A percentile compares a stretch with the other conserved stretches of the same genome.
phyloP scores from a whole-genome alignment of 2,888 invertebrate genomes.

The Scelioninae gen. 2 region DNA sequence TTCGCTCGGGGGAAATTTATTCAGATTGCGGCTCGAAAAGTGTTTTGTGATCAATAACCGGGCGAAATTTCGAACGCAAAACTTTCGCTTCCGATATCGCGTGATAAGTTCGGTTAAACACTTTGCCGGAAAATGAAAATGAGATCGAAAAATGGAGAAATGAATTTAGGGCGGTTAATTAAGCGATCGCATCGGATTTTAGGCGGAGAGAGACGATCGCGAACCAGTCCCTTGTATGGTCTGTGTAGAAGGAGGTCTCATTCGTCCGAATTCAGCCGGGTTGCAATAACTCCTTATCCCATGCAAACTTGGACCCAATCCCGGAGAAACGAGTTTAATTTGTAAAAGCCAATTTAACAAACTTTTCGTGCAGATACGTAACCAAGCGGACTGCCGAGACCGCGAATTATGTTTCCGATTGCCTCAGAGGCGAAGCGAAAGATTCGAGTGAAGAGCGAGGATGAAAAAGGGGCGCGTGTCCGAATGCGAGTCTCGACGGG shows the following conservation, averaged over 20 bases:
- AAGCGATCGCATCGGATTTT: slow-evolving; percentile 32
- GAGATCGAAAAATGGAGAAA: slow-evolving; percentile 13
- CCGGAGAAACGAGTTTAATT: slow-evolving; percentile 69
- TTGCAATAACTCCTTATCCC: slow-evolving; percentile 45
- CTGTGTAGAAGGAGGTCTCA: slow-evolving; percentile 45
- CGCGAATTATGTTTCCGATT: slow-evolving; percentile 60
- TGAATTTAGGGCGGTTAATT: slow-evolving; percentile 37
- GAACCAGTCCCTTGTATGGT: slow-evolving; percentile 24
- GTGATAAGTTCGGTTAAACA: slow-evolving; percentile 28
- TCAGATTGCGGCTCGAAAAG: slow-evolving; percentile 17
- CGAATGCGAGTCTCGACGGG: slow-evolving; percentile 29
- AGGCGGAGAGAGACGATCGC: slow-evolving; percentile 12
- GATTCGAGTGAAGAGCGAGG: slow-evolving; percentile 29
- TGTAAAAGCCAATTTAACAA: slow-evolving; percentile 73
- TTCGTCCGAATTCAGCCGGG: slow-evolving; percentile 35
- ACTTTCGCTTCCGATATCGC: slow-evolving; percentile 22
- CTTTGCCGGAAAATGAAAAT: slow-evolving; percentile 8
- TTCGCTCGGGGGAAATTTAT: slow-evolving; percentile 37
- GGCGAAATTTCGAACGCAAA: slow-evolving; percentile 8
- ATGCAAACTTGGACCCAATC: slow-evolving; percentile 45
- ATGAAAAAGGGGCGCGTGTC: slow-evolving; percentile 25
- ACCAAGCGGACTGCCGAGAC: slow-evolving; percentile 56
- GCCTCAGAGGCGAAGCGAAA: slow-evolving; percentile 52
- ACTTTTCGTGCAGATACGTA: slow-evolving; percentile 67
- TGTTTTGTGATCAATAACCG: slow-evolving; percentile 33